Conservation (phyloP, 2,888 invertebrate species). For the Acanthosepion pharaonis region DNA sequence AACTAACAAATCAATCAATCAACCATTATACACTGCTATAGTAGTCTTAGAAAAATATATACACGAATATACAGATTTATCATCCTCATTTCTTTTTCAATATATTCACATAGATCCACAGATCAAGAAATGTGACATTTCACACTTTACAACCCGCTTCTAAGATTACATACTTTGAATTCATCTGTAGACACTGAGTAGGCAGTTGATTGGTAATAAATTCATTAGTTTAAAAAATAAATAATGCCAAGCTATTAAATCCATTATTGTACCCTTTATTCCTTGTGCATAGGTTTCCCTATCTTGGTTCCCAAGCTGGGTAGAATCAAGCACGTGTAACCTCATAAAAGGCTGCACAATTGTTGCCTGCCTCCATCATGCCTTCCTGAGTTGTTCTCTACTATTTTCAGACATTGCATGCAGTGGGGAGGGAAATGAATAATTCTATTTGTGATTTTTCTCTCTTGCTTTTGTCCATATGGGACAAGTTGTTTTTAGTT, state of each 20-base stretch:
- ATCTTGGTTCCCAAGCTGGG: too few species aligned
- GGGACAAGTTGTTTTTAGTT: too few species aligned
- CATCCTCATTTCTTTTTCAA: background rate
- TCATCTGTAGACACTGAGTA: background rate
- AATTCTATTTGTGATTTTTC: background rate
- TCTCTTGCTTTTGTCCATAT: background rate
- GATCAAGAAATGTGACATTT: background rate
- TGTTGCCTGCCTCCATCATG: too few species aligned
- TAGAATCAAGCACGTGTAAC: too few species aligned
- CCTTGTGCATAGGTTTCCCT: too few species aligned
- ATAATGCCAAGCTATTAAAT: constrained; percentile 15
- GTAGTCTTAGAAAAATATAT: too few species aligned
- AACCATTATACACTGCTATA: too few species aligned
- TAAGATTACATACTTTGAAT: background rate
- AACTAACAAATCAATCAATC: too few species aligned
- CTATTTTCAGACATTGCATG: background rate
- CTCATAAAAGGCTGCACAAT: too few species aligned
- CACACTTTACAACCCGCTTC: background rate
- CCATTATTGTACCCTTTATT: background rate
- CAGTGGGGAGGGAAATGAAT: background rate
- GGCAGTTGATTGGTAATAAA: background rate
- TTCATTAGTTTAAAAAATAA: constrained; percentile 20
- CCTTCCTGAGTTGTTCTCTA: background rate
- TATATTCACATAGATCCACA: background rate
- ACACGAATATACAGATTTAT: too few species aligned